Conservation (phyloP, 2,113 vertebrate genomes). For the Menidia beryllina region DNA sequence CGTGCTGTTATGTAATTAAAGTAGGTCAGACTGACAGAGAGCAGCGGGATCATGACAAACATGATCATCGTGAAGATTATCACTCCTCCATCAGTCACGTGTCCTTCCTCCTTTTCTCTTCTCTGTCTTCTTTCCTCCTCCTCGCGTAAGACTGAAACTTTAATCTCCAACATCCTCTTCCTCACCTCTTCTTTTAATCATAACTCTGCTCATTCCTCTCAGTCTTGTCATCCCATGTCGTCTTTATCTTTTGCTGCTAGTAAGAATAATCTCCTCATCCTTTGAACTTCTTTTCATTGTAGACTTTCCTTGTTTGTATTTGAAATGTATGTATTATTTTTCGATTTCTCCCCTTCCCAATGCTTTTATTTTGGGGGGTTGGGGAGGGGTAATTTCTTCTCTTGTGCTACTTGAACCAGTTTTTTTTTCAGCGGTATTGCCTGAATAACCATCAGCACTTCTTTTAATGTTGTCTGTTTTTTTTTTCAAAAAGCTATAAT, state of each 20-base stretch:
- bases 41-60: conserved; percentile 31
- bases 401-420: background rate
- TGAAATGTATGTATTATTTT: background rate
- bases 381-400: too few species aligned
- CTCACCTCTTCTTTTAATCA: background rate
- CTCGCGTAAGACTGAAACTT: background rate
- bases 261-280: background rate
- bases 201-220: background rate
- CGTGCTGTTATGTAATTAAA: conserved; percentile 29
- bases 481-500: too few species aligned
- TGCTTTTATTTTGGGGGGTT: background rate
- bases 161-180: background rate
- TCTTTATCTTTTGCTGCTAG: background rate
- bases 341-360: background rate
- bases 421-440: background rate
- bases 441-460: background rate
- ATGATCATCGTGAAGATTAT: conserved; percentile 21
- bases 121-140: background rate
- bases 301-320: background rate
- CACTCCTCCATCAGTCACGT: background rate
- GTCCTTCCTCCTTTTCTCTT: background rate
- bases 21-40: conserved; percentile 32
- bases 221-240: background rate
- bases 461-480: too few species aligned
- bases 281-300: too few species aligned